Percentiles rank a stretch among this genome's conserved stretches.
Evolutionary conservation across 1,140 invertebrate species (phyloP).

Genomic region (Drosophila arawakana): DNA sequence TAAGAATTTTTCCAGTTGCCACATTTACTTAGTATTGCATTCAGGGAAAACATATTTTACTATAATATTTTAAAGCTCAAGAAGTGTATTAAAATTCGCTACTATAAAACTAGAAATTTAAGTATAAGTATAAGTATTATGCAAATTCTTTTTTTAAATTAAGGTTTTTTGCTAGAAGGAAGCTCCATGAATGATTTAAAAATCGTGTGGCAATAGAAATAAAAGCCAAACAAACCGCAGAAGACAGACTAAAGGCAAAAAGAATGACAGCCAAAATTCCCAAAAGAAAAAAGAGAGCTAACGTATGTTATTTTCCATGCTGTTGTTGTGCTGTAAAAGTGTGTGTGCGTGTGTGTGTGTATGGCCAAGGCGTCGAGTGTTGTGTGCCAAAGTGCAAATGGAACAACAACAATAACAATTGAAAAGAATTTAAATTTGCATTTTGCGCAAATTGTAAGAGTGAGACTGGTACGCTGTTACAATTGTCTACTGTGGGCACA

Average conservation of each 20-base stretch:
- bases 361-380: slow-evolving; percentile 65
- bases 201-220: slow-evolving; percentile 57
- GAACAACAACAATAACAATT: slow-evolving; percentile 82
- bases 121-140: slow-evolving; percentile 3
- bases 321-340: slow-evolving; percentile 29
- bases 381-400: slow-evolving; percentile 80
- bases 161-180: neutral
- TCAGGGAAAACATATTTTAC: neutral
- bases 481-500: neutral
- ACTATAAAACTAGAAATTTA: neutral
- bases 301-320: slow-evolving; percentile 68
- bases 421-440: slow-evolving; percentile 83
- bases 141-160: slow-evolving; percentile 8
- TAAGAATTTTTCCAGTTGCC: slow-evolving; percentile 26
- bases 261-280: slow-evolving; percentile 58
- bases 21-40: slow-evolving; percentile 32
- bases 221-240: slow-evolving; percentile 42
- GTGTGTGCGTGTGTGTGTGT: slow-evolving; percentile 24
- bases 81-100: neutral
- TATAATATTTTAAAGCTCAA: neutral
- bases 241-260: slow-evolving; percentile 46
- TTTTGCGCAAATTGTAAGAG: slow-evolving; percentile 70
- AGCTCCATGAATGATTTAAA: slow-evolving; percentile 71
- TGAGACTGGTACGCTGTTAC: slow-evolving; percentile 1
- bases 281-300: slow-evolving; percentile 69